These are phyloP conservation scores for Anguilla japonica DNA, from an alignment of 2,113 vertebrate species.

Conservation along the genomic window DNA sequence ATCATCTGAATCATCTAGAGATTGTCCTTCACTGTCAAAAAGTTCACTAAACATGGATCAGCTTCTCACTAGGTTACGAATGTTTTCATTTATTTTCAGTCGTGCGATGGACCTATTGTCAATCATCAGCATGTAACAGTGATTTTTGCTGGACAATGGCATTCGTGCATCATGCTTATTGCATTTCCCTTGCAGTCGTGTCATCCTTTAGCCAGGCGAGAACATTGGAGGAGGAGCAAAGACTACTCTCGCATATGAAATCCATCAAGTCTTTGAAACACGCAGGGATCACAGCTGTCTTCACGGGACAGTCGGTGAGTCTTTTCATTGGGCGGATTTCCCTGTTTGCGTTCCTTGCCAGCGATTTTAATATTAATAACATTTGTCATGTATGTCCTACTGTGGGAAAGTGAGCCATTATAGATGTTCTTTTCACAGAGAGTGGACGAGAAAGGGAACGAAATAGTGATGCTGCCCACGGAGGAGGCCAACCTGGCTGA, in stretches of 20 bases:
- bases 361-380: not conserved
- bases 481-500: slow-evolving; percentile 74
- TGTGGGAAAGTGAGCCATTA: not conserved
- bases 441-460: slow-evolving; percentile 25
- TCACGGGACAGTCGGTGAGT: slow-evolving; percentile 61
- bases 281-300: slow-evolving; percentile 60
- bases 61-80: not conserved
- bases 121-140: not conserved
- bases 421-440: slow-evolving; percentile 47
- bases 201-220: slow-evolving; percentile 48
- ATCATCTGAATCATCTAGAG: no score
- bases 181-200: slow-evolving; percentile 44
- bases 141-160: not conserved
- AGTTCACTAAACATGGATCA: not conserved
- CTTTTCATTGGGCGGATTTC: not conserved
- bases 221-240: slow-evolving; percentile 36
- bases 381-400: not conserved
- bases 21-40: not conserved
- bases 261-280: slow-evolving; percentile 64
- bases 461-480: slow-evolving; percentile 64
- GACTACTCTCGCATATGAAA: slow-evolving; percentile 60
- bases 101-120: not conserved
- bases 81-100: not conserved
- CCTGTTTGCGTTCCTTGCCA: not conserved
- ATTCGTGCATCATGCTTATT: not conserved